Evolutionary conservation across 2,888 invertebrate species (phyloP).

Genomic region (Stenurella melanura): DNA sequence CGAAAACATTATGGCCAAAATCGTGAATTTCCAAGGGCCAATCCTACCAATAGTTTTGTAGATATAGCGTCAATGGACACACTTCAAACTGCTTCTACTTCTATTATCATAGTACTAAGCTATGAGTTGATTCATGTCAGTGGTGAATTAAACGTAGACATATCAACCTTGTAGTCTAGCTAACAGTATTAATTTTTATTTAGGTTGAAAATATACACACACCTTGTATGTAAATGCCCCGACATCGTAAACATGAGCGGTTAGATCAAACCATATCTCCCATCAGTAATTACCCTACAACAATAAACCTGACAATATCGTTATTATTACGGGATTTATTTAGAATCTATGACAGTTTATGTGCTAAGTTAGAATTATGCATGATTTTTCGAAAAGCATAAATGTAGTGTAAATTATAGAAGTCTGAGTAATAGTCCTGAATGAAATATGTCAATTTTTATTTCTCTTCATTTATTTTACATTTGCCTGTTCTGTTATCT

Average conservation of each 20-base stretch:
- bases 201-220: slow-evolving; percentile 6
- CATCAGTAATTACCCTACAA: slow-evolving; percentile 42
- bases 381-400: background rate
- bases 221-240: slow-evolving; percentile 10
- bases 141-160: background rate
- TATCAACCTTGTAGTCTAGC: background rate
- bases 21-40: no score
- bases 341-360: slow-evolving; percentile 11
- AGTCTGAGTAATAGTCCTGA: no score
- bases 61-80: no score
- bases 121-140: no score
- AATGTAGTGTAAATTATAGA: no score
- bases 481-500: no score
- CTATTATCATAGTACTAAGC: no score
- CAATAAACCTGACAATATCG: slow-evolving; percentile 40
- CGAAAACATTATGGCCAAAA: no score
- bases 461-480: no score
- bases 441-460: no score
- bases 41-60: no score
- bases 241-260: slow-evolving; percentile 11
- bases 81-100: no score
- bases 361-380: background rate
- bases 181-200: background rate
- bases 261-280: slow-evolving; percentile 35
- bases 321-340: slow-evolving; percentile 36